Percentiles rank a stretch among this genome's conserved stretches.
Evolutionary conservation across 2,888 invertebrate species (phyloP).

Genomic region (Perizoma affinitatum): DNA sequence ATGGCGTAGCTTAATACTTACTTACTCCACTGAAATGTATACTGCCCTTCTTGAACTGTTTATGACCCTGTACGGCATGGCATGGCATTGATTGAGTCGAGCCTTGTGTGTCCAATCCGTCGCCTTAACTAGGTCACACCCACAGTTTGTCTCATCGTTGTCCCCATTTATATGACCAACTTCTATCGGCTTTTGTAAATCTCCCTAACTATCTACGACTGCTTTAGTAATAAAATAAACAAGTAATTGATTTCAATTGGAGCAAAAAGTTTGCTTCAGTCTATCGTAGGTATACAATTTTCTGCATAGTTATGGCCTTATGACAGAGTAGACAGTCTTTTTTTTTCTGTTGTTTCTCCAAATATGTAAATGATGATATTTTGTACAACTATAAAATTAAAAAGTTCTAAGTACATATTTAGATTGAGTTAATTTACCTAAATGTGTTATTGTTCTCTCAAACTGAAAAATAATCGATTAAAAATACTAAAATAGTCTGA

Average conservation of each 20-base stretch:
- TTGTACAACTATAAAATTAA: background rate
- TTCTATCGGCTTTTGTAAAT: background rate
- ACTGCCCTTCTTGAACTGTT: background rate
- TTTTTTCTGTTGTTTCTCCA: slow-evolving; percentile 4
- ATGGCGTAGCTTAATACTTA: background rate
- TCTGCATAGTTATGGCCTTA: background rate
- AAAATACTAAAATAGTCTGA: slow-evolving; percentile 15
- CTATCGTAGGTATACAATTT: background rate
- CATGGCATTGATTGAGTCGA: slow-evolving; percentile 1
- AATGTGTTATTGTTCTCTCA: background rate
- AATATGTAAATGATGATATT: background rate
- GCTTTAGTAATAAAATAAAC: background rate
- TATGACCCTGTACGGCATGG: too few species aligned
- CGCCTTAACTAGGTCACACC: slow-evolving; percentile 15
- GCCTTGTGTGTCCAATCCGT: background rate
- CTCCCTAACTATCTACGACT: too few species aligned
- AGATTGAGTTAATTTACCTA: background rate
- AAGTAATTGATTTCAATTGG: background rate
- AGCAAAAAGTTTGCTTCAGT: background rate
- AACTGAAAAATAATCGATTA: slow-evolving; percentile 17
- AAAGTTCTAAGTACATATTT: background rate
- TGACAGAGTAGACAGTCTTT: slow-evolving; percentile 8
- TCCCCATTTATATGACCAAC: slow-evolving; percentile 12
- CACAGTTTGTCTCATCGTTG: slow-evolving; percentile 12
- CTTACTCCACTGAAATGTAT: slow-evolving; percentile 3